phyloP scores from a whole-genome alignment of 2,113 vertebrate species.

The Anseranas semipalmata region DNA sequence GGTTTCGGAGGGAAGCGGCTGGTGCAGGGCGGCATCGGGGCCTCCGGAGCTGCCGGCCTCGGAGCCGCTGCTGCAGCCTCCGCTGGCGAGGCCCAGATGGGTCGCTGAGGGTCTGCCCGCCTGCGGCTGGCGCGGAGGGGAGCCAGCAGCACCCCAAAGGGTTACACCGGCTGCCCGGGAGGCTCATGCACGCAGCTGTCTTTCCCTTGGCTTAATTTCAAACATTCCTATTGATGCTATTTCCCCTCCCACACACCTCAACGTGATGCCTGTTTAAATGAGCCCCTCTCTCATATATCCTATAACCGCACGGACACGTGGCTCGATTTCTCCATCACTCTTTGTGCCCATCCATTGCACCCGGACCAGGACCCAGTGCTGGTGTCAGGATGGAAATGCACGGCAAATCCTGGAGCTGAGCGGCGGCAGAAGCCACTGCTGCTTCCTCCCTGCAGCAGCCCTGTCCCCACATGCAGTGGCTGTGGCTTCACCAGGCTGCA shows the following conservation, averaged over 20 bases:
- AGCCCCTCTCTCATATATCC: neutral
- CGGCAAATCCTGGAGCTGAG: fast-evolving
- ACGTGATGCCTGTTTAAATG: neutral
- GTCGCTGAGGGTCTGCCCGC: neutral
- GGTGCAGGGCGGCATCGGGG: neutral
- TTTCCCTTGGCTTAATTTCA: slow-evolving; percentile 53
- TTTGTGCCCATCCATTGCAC: fast-evolving
- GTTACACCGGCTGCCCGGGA: neutral
- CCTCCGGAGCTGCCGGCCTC: fast-evolving
- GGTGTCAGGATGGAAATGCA: fast-evolving
- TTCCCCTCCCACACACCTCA: slow-evolving; percentile 65
- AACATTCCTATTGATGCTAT: slow-evolving; percentile 57
- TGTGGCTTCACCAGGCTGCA: neutral
- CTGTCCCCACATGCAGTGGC: fast-evolving
- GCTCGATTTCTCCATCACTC: neutral
- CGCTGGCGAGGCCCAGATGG: neutral
- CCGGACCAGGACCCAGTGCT: fast-evolving
- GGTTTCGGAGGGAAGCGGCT: neutral
- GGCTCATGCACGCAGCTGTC: slow-evolving; percentile 38
- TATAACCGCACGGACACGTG: fast-evolving
- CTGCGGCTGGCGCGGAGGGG: neutral
- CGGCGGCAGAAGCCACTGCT: fast-evolving
- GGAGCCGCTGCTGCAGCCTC: neutral
- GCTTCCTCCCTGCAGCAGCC: fast-evolving
- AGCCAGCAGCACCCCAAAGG: neutral